phyloP scores from a whole-genome alignment of 2,888 invertebrate genomes.

The Andricus quercusramuli region DNA sequence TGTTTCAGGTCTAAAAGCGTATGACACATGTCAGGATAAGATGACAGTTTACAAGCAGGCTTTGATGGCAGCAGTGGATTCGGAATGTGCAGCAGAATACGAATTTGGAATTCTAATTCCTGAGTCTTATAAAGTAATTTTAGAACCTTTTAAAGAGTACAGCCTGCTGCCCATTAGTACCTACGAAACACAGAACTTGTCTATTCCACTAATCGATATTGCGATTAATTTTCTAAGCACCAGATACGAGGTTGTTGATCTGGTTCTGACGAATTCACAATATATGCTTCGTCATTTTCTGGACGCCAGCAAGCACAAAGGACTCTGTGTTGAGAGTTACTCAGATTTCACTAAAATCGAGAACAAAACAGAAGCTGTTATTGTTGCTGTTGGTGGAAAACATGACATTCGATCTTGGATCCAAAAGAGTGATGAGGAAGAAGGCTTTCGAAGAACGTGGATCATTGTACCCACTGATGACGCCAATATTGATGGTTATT shows the following conservation, averaged over 20 bases:
- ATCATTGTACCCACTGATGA: slow-evolving; percentile 69
- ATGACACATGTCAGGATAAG: slow-evolving; percentile 74
- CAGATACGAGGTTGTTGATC: slow-evolving; percentile 67
- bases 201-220: slow-evolving; percentile 65
- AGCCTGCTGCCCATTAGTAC: slow-evolving; percentile 66
- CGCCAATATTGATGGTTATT: slow-evolving; percentile 67
- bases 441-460: slow-evolving; percentile 66
- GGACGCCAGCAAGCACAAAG: slow-evolving; percentile 63
- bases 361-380: slow-evolving; percentile 61
- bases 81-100: slow-evolving; percentile 69
- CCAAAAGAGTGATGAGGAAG: slow-evolving; percentile 54
- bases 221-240: slow-evolving; percentile 68
- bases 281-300: slow-evolving; percentile 61
- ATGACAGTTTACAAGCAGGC: slow-evolving; percentile 71
- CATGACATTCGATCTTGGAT: slow-evolving; percentile 69
- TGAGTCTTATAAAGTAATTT: slow-evolving; percentile 59
- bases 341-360: slow-evolving; percentile 52
- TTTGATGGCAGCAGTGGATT: slow-evolving; percentile 64
- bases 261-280: slow-evolving; percentile 62
- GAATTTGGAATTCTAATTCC: slow-evolving; percentile 71
- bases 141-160: slow-evolving; percentile 68
- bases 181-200: slow-evolving; percentile 67
- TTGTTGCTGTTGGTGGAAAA: slow-evolving; percentile 67
- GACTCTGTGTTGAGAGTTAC: slow-evolving; percentile 70
- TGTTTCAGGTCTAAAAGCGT: slow-evolving; percentile 69